These are phyloP conservation scores for Tribolium madens DNA, from an alignment of 1,140 invertebrate genomes.

Conservation along the genomic window DNA sequence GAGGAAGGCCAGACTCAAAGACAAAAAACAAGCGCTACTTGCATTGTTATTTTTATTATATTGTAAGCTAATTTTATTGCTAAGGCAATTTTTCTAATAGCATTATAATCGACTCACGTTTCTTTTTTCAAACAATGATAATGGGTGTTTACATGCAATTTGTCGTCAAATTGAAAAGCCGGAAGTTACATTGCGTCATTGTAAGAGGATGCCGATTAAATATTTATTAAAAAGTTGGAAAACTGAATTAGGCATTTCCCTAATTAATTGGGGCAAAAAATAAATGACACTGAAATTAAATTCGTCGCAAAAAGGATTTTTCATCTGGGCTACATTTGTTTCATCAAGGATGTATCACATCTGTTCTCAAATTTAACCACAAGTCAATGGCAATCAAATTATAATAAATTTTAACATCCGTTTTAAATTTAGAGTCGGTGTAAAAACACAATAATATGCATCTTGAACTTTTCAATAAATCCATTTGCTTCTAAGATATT, in stretches of 20 bases:
- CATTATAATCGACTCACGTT: conserved; percentile 31
- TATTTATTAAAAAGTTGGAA: neutral
- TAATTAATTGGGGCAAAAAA: no score
- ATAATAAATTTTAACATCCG: neutral
- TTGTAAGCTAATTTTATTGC: conserved; percentile 2
- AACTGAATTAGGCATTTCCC: neutral
- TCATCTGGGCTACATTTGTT: no score
- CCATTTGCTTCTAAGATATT: neutral
- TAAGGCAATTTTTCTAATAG: conserved; percentile 23
- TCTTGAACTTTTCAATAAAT: neutral
- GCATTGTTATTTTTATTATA: neutral
- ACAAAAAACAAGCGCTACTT: neutral
- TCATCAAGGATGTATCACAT: neutral
- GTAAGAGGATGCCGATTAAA: neutral
- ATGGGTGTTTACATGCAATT: conserved; percentile 29
- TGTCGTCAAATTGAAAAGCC: conserved; percentile 13
- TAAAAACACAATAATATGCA: neutral
- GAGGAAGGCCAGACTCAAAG: neutral
- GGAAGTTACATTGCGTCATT: conserved; percentile 24
- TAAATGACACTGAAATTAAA: no score
- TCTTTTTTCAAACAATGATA: conserved; percentile 16
- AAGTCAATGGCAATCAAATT: neutral
- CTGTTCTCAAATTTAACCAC: neutral
- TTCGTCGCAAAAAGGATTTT: no score
- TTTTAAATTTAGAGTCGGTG: neutral